Base-by-base conservation (phyloP, 2,888 invertebrate species). In the Heliothis peltigera region DNA sequence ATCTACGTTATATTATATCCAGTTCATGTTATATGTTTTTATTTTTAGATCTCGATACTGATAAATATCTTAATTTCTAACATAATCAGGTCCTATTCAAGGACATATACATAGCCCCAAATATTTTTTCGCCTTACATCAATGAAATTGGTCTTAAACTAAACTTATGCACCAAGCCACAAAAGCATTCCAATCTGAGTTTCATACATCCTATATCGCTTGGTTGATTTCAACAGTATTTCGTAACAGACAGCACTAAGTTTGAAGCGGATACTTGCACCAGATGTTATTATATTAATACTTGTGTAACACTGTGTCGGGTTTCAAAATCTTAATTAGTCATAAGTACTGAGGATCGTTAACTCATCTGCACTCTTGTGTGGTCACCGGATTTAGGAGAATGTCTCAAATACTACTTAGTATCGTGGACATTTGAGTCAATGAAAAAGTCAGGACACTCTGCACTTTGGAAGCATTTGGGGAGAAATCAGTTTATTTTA, bases 281-380 rank as follows among this genome's bases (percentile, higher is more conserved):
- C 74, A 73, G 65, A 70, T 73, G 72, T 59, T 12, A 52, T 63
- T 66, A 28, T 60, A 66, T 66, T 58, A 56, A 68, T 67, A 58
- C 58, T 56, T 64, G 35, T 56, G 55, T 22, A 21, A 44, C 58
- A 64, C 69, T 64, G 59, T 69, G 68, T 69, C 19, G 42, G 46
- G 49, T 73, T 64, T 69, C 59, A 49, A 69, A 72, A 73, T 72
- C 64, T 69, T 57, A 73, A 73, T 73, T 73, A 64, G 64, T 73
- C 69, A 51, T 69, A 58, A 71, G 62, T 64, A 54, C 56, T 57
- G 28, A 35, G 43, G 42, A 64, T 57, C 49, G 46, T 60, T 54
- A 60, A 59, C 46, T 64, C 46, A 35, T 59, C 25, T 21, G 18
- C 15, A 12, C 35, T 51, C 73, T 57, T 73, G 73, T 73, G 72